Base-by-base conservation (phyloP, 2,113 vertebrate genomes). In the Grus americana region DNA sequence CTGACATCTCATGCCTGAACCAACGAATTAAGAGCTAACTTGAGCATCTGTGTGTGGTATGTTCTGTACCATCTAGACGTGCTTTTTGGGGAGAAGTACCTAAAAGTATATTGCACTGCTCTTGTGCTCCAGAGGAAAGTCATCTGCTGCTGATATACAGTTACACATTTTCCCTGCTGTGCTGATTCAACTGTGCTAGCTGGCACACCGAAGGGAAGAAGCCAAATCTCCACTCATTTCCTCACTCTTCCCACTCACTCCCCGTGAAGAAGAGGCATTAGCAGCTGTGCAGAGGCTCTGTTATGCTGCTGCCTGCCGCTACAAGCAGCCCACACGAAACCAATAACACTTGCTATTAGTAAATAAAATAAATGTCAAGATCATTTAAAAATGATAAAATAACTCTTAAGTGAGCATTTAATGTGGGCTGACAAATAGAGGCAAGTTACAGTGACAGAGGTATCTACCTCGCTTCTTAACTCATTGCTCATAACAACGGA, bases 361-460 rank as follows among this genome's bases (percentile, higher is more conserved):
- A 97, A 97, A 97, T 92, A 95, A 94, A 95, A 93, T 88, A 79
- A 85, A 81, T 81, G 62, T 30, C 73, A 81, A 89, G 80, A 89
- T 92, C 27, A 92, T 94, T 81, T 75, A 71, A 68, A 96, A 95
- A 94, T 92, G 0, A 91, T 91, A 70, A 87, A 94, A 93, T 84
- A 81, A 81, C 70, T 91, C 66, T 42, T 58, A 91, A 94, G 49
- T 46, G 86, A 95, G 34, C 83, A 67, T 80, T 93, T 94, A 86
- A 76, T 71, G 55, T 52, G 30, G 82, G 16, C n/a, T 92, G 50
- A 83, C 86, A 90, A 90, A 88, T 36, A 92, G 50, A 86, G 30
- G 55, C 16, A 88, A 86, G 92, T 88, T 88, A 42, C 42, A 55
- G n/a, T 59, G 85, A 63, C 63, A 88, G 79, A 79, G 29, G 46